These are phyloP conservation scores for Nannobrachium achirus DNA, from an alignment of 2,113 vertebrate species.

Conservation along the genomic window DNA sequence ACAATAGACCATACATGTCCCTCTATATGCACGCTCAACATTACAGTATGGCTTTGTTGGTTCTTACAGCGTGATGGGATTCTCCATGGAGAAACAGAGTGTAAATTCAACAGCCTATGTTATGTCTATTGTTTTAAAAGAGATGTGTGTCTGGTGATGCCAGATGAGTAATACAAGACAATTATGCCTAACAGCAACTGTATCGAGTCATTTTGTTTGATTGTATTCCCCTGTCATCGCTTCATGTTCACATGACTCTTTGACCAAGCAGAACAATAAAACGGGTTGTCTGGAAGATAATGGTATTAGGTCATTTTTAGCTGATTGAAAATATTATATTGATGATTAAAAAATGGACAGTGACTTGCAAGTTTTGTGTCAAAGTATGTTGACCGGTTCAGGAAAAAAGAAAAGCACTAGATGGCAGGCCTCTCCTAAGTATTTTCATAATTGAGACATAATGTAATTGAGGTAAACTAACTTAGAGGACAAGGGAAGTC, in stretches of 20 bases:
- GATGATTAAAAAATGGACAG: too few relatives aligned
- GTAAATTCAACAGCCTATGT: not conserved
- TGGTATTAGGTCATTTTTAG: not conserved
- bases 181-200: constrained; percentile 4
- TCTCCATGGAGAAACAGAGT: not conserved
- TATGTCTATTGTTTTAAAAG: not conserved
- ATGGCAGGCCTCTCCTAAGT: too few relatives aligned
- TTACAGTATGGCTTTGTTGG: too few relatives aligned
- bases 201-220: not conserved
- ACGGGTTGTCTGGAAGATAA: not conserved
- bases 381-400: too few relatives aligned
- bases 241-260: not conserved
- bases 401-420: too few relatives aligned
- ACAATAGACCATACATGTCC: too few relatives aligned
- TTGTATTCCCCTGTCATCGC: constrained; percentile 8
- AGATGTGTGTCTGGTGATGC: constrained; percentile 22
- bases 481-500: not conserved
- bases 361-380: too few relatives aligned
- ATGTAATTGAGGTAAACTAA: too few relatives aligned
- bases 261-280: not conserved
- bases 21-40: too few relatives aligned
- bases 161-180: constrained; percentile 11
- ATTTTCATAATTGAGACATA: too few relatives aligned
- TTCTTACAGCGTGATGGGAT: not conserved
- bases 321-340: not conserved